Percentiles rank a stretch among this genome's conserved stretches.
These are phyloP conservation scores for Erpornis zantholeuca DNA, from an alignment of 2,113 vertebrate genomes.

Conservation along the genomic window DNA sequence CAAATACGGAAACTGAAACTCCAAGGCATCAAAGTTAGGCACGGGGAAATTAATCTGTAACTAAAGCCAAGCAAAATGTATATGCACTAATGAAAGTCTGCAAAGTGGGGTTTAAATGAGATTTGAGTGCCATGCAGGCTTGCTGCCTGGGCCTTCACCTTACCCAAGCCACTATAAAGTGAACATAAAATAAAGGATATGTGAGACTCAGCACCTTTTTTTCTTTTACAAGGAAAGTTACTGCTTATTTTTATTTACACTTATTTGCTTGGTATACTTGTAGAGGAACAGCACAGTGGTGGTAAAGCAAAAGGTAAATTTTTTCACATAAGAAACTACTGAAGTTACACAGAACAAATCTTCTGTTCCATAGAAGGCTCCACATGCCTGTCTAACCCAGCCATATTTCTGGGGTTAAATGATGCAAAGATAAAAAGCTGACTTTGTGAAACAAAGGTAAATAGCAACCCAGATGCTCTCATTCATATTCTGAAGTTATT, in stretches of 20 bases:
- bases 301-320: background rate
- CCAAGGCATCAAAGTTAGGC: background rate
- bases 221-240: background rate
- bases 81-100: background rate
- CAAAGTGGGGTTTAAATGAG: background rate
- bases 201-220: background rate
- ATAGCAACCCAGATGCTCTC: slow-evolving; percentile 40
- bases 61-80: background rate
- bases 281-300: background rate
- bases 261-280: background rate
- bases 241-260: background rate
- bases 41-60: background rate
- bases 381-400: background rate
- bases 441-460: slow-evolving; percentile 51
- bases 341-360: background rate
- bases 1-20: background rate
- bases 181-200: background rate
- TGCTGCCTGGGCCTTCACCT: background rate
- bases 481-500: slow-evolving; percentile 58
- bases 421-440: slow-evolving; percentile 52
- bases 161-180: background rate
- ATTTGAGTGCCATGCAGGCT: background rate
- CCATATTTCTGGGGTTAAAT: slow-evolving; percentile 55
- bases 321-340: background rate
- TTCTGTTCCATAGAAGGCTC: background rate